phyloP scores from a whole-genome alignment of 2,113 vertebrate genomes.

The Calidris pugnax region DNA sequence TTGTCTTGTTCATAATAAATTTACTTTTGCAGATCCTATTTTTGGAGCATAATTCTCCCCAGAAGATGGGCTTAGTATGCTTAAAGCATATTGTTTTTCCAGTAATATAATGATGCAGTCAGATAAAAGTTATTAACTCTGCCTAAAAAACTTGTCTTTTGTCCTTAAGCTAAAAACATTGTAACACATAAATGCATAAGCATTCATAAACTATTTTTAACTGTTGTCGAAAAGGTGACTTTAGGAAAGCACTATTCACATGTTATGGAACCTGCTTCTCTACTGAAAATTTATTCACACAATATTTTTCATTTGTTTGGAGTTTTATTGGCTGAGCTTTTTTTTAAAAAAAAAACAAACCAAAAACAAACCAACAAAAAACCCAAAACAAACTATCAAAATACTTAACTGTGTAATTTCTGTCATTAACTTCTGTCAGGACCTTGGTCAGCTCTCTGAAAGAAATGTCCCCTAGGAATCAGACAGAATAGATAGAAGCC shows the following conservation, averaged over 20 bases:
- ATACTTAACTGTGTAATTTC: not conserved
- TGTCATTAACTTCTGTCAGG: not conserved
- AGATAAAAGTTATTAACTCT: not conserved
- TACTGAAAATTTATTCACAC: not conserved
- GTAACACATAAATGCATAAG: not conserved
- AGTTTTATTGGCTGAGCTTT: not conserved
- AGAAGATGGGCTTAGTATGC: rapidly evolving
- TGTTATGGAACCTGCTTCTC: rapidly evolving
- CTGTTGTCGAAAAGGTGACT: not conserved
- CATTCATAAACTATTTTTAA: not conserved
- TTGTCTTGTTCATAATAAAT: not conserved
- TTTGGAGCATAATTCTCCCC: not conserved
- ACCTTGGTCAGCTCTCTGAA: not conserved
- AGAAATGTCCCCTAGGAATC: rapidly evolving
- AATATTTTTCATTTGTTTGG: not conserved
- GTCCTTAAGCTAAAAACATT: not conserved
- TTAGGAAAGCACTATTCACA: not conserved
- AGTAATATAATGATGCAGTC: not conserved
- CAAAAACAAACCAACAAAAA: too few species aligned
- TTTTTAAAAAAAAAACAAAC: not conserved
- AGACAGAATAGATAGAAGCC: not conserved
- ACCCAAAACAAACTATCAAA: not conserved
- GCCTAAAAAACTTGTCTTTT: not conserved
- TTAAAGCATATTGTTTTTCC: not conserved
- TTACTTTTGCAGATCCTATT: not conserved